Percentiles rank a stretch among this genome's conserved stretches.
These are phyloP conservation scores for Apotomis betuletana DNA, from an alignment of 2,888 invertebrate species.

Conservation along the genomic window DNA sequence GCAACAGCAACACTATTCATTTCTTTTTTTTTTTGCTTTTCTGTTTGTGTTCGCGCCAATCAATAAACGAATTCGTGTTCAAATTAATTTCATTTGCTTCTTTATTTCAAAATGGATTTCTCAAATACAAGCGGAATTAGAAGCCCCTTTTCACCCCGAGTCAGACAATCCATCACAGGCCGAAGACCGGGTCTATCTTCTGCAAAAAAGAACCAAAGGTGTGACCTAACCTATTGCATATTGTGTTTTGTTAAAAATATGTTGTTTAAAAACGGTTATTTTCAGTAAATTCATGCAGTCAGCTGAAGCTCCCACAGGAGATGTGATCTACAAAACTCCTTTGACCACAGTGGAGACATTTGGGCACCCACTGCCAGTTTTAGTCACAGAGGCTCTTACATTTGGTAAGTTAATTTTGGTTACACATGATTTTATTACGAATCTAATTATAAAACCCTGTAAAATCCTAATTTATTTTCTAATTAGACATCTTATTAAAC, in stretches of 20 bases:
- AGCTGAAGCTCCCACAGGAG: slow-evolving; percentile 76
- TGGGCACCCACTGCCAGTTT: slow-evolving; percentile 92
- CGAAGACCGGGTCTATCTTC: slow-evolving; percentile 67
- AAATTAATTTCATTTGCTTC: slow-evolving; percentile 38
- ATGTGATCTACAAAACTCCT: slow-evolving; percentile 90
- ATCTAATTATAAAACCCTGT: no score
- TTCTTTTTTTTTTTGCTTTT: slow-evolving; percentile 30
- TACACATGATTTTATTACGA: background rate
- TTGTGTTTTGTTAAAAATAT: slow-evolving; percentile 14
- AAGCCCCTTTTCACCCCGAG: slow-evolving; percentile 76
- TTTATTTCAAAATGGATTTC: slow-evolving; percentile 64
- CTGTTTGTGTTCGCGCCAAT: slow-evolving; percentile 42
- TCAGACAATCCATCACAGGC: slow-evolving; percentile 70
- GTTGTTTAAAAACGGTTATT: slow-evolving; percentile 38
- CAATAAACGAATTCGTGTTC: slow-evolving; percentile 31
- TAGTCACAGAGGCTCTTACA: slow-evolving; percentile 94
- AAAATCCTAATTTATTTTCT: no score
- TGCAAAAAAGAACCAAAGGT: slow-evolving; percentile 71
- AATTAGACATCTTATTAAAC: no score
- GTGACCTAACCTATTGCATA: slow-evolving; percentile 50
- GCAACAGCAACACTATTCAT: slow-evolving; percentile 16
- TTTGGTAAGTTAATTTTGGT: slow-evolving; percentile 83
- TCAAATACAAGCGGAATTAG: slow-evolving; percentile 70
- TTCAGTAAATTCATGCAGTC: slow-evolving; percentile 66
- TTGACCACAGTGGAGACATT: slow-evolving; percentile 90